phyloP scores from a whole-genome alignment of 2,113 vertebrate genomes.

The Chionis minor region DNA sequence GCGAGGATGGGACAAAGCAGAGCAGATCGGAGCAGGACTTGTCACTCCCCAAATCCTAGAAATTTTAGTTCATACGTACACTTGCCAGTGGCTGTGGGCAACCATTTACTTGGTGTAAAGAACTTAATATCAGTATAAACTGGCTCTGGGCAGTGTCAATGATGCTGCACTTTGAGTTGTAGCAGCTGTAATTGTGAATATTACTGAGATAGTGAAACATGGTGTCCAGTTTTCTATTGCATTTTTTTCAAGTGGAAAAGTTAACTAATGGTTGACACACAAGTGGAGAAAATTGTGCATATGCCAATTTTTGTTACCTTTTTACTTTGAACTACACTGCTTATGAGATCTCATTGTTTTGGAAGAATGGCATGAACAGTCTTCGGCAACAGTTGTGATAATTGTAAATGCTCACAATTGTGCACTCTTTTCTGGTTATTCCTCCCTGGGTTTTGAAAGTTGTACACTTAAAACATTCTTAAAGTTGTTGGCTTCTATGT shows the following conservation, averaged over 20 bases:
- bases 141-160: constrained; percentile 78
- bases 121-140: constrained; percentile 86
- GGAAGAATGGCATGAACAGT: constrained; percentile 85
- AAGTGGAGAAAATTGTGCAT: constrained; percentile 88
- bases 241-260: constrained; percentile 85
- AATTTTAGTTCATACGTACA: constrained; percentile 88
- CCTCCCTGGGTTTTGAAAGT: constrained; percentile 81
- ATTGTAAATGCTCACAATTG: constrained; percentile 83
- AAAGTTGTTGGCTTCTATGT: constrained; percentile 81
- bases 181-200: constrained; percentile 87
- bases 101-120: constrained; percentile 88
- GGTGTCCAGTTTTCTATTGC: constrained; percentile 86
- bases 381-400: constrained; percentile 83
- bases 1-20: constrained; percentile 83
- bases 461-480: constrained; percentile 87
- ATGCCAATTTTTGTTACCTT: constrained; percentile 87
- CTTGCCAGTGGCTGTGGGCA: constrained; percentile 88
- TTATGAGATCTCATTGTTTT: constrained; percentile 82
- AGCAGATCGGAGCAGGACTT: constrained; percentile 90
- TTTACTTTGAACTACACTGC: constrained; percentile 84
- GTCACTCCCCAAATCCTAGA: constrained; percentile 90
- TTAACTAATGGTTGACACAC: constrained; percentile 83
- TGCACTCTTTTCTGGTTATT: constrained; percentile 79
- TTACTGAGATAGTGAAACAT: constrained; percentile 89
- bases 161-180: constrained; percentile 78